Conservation (phyloP, 2,113 vertebrate genomes). For the Sinosuthora webbiana region DNA sequence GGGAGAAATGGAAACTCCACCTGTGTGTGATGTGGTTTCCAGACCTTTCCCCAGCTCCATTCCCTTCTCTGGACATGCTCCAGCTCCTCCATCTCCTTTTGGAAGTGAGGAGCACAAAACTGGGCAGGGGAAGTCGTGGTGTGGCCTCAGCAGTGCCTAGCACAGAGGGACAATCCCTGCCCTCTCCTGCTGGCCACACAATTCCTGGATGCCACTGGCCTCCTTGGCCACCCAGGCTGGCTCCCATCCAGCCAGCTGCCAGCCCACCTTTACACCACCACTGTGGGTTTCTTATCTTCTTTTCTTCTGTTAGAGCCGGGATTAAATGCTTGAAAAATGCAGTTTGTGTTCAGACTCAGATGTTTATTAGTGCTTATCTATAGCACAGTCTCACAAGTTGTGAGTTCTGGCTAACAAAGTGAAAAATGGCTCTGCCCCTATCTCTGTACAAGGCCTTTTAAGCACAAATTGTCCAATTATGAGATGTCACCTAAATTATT, state of each 20-base stretch:
- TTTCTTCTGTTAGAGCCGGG: not conserved
- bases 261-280: not conserved
- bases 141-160: not conserved
- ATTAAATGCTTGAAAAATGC: not conserved
- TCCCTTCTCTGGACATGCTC: not conserved
- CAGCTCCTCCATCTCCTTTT: not conserved
- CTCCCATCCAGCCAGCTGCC: not conserved
- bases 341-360: not conserved
- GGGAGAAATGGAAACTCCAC: not conserved
- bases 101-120: not conserved
- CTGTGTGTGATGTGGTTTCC: fast-evolving
- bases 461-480: no score
- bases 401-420: not conserved
- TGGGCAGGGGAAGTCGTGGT: fast-evolving
- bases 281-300: not conserved
- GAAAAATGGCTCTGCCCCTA: no score
- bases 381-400: not conserved
- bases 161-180: not conserved
- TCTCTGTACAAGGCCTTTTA: no score
- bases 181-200: not conserved
- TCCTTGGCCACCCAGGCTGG: not conserved
- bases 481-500: no score
- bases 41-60: not conserved
- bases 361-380: not conserved
- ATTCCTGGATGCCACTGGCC: not conserved